These are phyloP conservation scores for Chrysochloris asiatica DNA, from an alignment of 2,113 vertebrate species.

Conservation along the genomic window DNA sequence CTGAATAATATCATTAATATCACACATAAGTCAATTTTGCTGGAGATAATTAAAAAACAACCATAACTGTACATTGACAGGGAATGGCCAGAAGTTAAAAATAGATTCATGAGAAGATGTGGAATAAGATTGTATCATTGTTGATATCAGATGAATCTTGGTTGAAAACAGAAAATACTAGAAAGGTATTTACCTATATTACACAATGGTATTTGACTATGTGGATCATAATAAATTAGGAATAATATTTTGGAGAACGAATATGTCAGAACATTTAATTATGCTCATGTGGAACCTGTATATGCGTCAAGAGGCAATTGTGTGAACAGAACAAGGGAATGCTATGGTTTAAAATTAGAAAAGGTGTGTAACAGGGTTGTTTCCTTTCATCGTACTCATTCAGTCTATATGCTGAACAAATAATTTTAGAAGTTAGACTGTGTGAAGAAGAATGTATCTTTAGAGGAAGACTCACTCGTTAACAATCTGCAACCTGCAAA, in stretches of 20 bases:
- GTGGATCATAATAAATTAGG: not conserved
- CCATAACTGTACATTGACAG: not conserved
- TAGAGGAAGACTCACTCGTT: no score
- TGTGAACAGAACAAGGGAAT: not conserved
- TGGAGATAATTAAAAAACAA: not conserved
- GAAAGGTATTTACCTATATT: not conserved
- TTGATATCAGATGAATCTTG: no score
- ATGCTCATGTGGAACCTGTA: not conserved
- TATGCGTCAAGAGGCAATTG: not conserved
- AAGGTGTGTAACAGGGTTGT: not conserved
- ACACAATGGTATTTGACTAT: not conserved
- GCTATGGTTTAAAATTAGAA: not conserved
- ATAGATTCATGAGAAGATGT: not conserved
- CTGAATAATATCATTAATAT: not conserved
- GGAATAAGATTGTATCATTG: no score
- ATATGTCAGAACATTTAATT: not conserved
- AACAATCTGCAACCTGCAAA: not conserved
- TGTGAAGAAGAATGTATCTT: not conserved
- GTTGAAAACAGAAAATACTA: not conserved
- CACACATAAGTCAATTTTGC: no score
- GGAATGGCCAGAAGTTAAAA: not conserved
- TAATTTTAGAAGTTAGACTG: not conserved
- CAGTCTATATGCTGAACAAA: not conserved
- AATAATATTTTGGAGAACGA: no score
- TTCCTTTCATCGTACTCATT: not conserved